Evolutionary conservation across 2,888 invertebrate species (phyloP).

Genomic region (Gandaritis pyraliata): DNA sequence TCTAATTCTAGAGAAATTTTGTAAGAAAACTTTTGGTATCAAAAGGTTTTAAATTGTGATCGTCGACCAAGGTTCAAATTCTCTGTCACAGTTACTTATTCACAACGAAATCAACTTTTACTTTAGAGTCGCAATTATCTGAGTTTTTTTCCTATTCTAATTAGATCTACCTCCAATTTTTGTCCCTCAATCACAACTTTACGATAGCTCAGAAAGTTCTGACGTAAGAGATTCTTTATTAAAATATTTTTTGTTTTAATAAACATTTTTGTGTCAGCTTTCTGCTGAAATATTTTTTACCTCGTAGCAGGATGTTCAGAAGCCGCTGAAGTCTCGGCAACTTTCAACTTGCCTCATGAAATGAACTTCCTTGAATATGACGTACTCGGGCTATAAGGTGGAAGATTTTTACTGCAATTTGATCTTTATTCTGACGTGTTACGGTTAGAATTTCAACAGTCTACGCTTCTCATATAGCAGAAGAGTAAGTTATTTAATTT

Average conservation of each 20-base stretch:
- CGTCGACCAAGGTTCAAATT: background rate
- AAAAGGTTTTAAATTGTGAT: conserved; percentile 45
- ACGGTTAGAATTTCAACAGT: conserved; percentile 18
- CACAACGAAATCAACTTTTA: too few species aligned
- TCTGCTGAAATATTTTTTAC: background rate
- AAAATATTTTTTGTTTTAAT: background rate
- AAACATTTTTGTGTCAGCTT: background rate
- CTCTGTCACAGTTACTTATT: background rate
- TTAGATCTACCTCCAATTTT: background rate
- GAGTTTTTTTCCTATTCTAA: too few species aligned
- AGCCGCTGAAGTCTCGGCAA: conserved; percentile 25
- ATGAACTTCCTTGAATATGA: conserved; percentile 35
- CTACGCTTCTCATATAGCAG: conserved; percentile 1
- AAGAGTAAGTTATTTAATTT: conserved; percentile 36
- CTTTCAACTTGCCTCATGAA: conserved; percentile 36
- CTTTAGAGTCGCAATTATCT: too few species aligned
- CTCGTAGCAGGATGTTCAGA: conserved; percentile 13
- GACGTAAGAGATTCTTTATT: background rate
- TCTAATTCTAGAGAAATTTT: conserved; percentile 44
- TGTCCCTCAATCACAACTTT: background rate
- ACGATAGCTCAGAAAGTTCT: background rate
- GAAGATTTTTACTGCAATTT: conserved; percentile 8
- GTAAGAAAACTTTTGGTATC: conserved; percentile 46
- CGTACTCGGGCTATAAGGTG: conserved; percentile 16
- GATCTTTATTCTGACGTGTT: conserved; percentile 17